Evolutionary conservation across 2,113 vertebrate species (phyloP).

Genomic region (Cyanoliseus patagonus): DNA sequence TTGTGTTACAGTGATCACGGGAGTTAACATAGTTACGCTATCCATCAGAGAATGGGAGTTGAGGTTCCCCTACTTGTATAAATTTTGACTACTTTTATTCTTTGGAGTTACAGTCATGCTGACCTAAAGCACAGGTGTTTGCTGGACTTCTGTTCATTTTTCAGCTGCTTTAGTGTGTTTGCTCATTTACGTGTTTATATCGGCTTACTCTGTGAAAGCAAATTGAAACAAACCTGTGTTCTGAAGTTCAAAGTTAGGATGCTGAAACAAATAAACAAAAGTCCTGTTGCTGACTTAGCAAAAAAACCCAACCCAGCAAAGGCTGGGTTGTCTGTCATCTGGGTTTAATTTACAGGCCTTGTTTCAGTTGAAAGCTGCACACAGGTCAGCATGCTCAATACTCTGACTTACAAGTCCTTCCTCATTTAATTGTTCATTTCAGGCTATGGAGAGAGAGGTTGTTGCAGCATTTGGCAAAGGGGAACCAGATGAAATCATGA

Average conservation of each 20-base stretch:
- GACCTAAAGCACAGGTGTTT: not conserved
- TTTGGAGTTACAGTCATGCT: not conserved
- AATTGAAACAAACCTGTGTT: not conserved
- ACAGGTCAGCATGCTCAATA: not conserved
- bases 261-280: not conserved
- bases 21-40: not conserved
- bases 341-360: not conserved
- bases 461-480: constrained; percentile 75
- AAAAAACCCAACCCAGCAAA: not conserved
- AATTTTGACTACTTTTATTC: not conserved
- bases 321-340: not conserved
- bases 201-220: not conserved
- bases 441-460: constrained; percentile 89
- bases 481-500: constrained; percentile 81
- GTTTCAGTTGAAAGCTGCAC: not conserved
- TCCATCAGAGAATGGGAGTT: no score
- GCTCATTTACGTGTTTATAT: not conserved
- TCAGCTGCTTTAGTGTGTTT: not conserved
- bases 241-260: not conserved
- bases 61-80: not conserved
- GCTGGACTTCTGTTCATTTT: not conserved
- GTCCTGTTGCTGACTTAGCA: not conserved
- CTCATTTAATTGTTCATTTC: not conserved
- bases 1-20: not conserved
- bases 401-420: not conserved